phyloP scores from a whole-genome alignment of 1,140 invertebrate species.

The Triops longicaudatus region DNA sequence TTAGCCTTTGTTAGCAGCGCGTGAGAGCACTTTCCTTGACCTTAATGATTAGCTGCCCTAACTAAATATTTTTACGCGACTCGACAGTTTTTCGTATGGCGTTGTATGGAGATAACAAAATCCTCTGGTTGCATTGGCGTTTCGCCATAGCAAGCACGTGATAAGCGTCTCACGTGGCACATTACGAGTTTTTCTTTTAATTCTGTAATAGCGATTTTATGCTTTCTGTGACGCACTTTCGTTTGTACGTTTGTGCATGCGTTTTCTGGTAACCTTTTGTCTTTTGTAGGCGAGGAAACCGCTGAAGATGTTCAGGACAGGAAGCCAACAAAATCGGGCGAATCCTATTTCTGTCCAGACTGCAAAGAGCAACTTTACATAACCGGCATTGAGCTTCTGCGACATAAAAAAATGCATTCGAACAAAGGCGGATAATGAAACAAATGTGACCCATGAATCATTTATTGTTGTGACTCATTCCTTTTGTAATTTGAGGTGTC shows the following conservation, averaged over 20 bases:
- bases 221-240: background rate
- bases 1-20: no score
- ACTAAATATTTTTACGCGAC: background rate
- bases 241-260: background rate
- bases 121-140: background rate
- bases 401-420: constrained; percentile 42
- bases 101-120: background rate
- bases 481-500: no score
- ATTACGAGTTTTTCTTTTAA: background rate
- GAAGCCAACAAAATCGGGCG: constrained; percentile 40
- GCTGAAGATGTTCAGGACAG: background rate
- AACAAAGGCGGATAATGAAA: constrained; percentile 36
- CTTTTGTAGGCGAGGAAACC: constrained; percentile 2
- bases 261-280: constrained; percentile 27
- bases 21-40: background rate
- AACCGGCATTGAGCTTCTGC: constrained; percentile 49
- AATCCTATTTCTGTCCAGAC: constrained; percentile 55
- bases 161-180: background rate
- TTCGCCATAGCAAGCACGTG: background rate
- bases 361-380: constrained; percentile 62
- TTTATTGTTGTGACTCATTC: no score
- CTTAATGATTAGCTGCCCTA: background rate
- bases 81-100: background rate
- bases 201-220: background rate
- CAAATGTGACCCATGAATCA: no score